Percentiles rank a stretch among this genome's conserved stretches.
Evolutionary conservation across 1,140 invertebrate species (phyloP).

Genomic region (Ylistrum balloti): DNA sequence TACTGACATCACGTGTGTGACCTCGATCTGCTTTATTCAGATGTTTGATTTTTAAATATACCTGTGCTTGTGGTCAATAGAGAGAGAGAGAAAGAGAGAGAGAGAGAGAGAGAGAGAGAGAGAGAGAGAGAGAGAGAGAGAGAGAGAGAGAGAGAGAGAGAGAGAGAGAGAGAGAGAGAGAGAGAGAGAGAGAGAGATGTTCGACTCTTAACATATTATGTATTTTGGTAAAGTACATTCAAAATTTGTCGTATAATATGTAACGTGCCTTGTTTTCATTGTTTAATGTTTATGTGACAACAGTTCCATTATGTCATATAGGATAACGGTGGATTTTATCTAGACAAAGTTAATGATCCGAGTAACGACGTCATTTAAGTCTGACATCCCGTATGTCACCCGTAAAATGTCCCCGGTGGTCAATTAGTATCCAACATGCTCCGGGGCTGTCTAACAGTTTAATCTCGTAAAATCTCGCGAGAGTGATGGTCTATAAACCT

Average conservation of each 20-base stretch:
- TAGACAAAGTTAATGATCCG: not conserved
- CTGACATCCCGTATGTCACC: not conserved
- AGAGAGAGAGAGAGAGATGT: no score
- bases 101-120: no score
- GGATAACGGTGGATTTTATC: slow-evolving; percentile 24
- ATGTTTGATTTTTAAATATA: not conserved
- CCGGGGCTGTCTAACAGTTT: not conserved
- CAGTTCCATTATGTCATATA: not conserved
- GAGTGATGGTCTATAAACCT: no score
- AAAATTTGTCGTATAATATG: no score
- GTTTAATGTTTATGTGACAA: not conserved
- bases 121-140: no score
- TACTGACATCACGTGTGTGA: not conserved
- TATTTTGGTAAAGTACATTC: no score
- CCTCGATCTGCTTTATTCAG: not conserved
- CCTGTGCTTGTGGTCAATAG: no score
- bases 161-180: no score
- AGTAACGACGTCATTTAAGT: slow-evolving; percentile 15
- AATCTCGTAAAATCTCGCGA: not conserved
- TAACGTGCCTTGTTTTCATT: not conserved
- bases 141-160: no score
- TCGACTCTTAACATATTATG: no score
- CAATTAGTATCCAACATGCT: not conserved
- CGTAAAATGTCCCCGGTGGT: slow-evolving; percentile 20
- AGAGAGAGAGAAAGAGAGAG: no score